Base-by-base conservation (phyloP, 2,888 invertebrate genomes). In the Nycteola revayana region DNA sequence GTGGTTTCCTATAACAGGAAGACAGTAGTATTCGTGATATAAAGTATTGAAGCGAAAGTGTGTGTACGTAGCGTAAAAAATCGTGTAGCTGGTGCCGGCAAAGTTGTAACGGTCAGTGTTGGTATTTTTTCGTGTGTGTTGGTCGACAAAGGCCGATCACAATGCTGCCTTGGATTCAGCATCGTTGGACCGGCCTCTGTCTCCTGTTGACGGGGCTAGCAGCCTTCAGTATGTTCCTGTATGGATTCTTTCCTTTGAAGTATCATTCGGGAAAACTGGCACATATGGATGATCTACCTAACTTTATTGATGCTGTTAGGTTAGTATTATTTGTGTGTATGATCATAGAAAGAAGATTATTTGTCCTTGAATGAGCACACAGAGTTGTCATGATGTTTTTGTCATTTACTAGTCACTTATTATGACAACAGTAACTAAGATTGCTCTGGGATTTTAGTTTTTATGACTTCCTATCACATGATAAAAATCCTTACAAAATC, bases 241-340 rank as follows among this genome's bases (percentile, higher is more conserved):
- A 89, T 71, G 92, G 92, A 25, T 92, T 91, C 75, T 91, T 92
- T 53, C 91, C 92, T 26, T 56, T 91, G 36, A 90, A 89, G 58
- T 88, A 90, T 53, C 82, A 87, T 66, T 81, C 89, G 52, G 85
- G 85, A 39, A 79, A 73, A 42, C 57, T 89, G 32, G 81, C 91
- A 0, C 84, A 82, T 39, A 72, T 78, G 60, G 70, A 83, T 50
- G 90, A 91, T 59, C 69, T 92, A 20, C 92, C 92, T 3, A 77
- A 87, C 39, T 83, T 79, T 54, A 79, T 92, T 49, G 84, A 82
- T 49, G 78, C 80, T 42, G 66, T 90, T 53, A 90, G 89, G 92
- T 92, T 72, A 69, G 72, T 56, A 21, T 21, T 21, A 21, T 14
- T 14, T n/a, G n/a, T n/a, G n/a, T n/a, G n/a, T n/a, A n/a, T n/a